Percentiles rank a stretch among this genome's conserved stretches.
Conservation (phyloP, 1,140 invertebrate genomes). For the Campoletis sonorensis region DNA sequence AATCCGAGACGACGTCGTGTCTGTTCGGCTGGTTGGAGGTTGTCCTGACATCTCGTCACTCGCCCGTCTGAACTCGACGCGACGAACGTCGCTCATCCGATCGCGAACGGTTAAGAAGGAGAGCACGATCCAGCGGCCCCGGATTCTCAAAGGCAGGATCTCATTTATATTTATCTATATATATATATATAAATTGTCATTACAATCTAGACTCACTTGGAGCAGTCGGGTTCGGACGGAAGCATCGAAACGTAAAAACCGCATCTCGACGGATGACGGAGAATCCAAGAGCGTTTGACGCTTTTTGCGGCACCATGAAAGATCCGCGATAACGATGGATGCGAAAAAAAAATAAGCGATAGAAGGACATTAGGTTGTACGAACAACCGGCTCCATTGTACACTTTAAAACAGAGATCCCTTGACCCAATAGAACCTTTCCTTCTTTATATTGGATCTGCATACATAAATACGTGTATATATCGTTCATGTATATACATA, state of each 20-base stretch:
- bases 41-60: conserved; percentile 68
- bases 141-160: conserved; percentile 4
- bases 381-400: conserved; percentile 14
- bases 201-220: background rate
- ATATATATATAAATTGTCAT: conserved; percentile 34
- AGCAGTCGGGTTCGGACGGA: conserved; percentile 50
- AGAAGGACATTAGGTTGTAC: background rate
- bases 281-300: conserved; percentile 12
- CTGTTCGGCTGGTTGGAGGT: conserved; percentile 57
- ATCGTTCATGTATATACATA: background rate
- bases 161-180: conserved; percentile 32
- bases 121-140: conserved; percentile 52
- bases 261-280: conserved; percentile 57
- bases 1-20: conserved; percentile 68
- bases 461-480: background rate
- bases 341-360: background rate
- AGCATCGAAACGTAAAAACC: conserved; percentile 61
- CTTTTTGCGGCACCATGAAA: conserved; percentile 22
- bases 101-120: conserved; percentile 26
- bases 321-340: conserved; percentile 32
- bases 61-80: conserved; percentile 67
- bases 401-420: conserved; percentile 3
- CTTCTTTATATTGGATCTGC: background rate
- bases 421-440: conserved; percentile 9
- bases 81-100: conserved; percentile 68